phyloP scores from a whole-genome alignment of 2,113 vertebrate species.

The Platanista minor region DNA sequence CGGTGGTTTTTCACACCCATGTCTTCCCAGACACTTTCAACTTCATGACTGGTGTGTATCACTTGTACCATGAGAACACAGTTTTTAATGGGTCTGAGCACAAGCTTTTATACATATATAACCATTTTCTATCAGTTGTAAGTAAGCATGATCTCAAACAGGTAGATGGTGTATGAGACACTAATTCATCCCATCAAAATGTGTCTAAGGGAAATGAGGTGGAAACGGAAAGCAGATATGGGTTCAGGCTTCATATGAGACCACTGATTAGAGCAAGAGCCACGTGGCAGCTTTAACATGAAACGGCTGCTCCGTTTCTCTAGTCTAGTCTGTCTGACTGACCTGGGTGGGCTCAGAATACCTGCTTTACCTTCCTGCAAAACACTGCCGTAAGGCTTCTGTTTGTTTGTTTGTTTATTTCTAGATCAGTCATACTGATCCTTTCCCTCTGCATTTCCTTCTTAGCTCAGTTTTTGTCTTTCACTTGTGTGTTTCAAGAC shows the following conservation, averaged over 20 bases:
- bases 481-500: background rate
- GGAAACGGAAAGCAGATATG: background rate
- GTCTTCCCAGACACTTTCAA: background rate
- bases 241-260: background rate
- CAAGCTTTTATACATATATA: background rate
- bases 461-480: background rate
- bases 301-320: background rate
- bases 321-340: background rate
- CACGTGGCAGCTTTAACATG: background rate
- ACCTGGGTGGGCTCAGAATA: background rate
- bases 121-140: background rate
- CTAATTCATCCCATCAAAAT: background rate
- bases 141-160: background rate
- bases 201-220: background rate
- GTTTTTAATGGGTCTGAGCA: background rate
- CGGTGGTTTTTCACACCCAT: background rate
- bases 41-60: background rate
- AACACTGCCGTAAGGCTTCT: background rate
- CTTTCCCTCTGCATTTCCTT: background rate
- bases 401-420: constrained; percentile 1
- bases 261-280: too few relatives aligned
- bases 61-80: background rate
- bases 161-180: background rate
- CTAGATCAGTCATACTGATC: background rate
- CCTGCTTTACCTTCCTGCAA: background rate